Percentiles rank a stretch among this genome's conserved stretches.
Evolutionary conservation across 1,140 invertebrate species (phyloP).

Genomic region (Chrysoperla carnea): DNA sequence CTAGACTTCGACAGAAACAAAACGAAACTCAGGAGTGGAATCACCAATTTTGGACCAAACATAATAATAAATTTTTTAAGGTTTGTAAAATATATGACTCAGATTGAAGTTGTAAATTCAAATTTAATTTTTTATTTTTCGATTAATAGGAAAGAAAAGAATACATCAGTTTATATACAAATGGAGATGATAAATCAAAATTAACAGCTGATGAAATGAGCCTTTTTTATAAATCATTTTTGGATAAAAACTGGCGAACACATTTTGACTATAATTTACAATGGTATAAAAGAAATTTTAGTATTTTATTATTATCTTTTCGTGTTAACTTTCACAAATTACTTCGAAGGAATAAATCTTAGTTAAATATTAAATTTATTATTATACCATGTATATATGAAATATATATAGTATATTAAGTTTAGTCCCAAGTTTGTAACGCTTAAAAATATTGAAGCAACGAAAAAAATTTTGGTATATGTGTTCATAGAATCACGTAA

Average conservation of each 20-base stretch:
- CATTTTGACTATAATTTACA: conserved; percentile 52
- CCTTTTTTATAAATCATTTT: conserved; percentile 64
- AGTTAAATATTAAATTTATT: no score
- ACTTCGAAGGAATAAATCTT: no score
- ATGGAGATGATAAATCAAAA: conserved; percentile 17
- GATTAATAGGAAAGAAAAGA: conserved; percentile 43
- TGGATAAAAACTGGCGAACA: conserved; percentile 54
- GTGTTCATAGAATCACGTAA: no score
- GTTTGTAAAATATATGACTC: conserved; percentile 16
- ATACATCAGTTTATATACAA: conserved; percentile 35
- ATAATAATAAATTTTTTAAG: conserved; percentile 50
- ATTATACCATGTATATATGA: no score
- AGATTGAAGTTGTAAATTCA: background rate
- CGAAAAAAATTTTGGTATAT: no score
- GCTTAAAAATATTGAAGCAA: no score
- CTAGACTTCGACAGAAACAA: conserved; percentile 38
- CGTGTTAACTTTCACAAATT: no score
- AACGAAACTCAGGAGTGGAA: conserved; percentile 61
- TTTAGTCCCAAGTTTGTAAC: no score
- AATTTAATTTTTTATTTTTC: no score
- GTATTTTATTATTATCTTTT: conserved; percentile 21
- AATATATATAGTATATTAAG: no score
- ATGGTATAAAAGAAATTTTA: conserved; percentile 57
- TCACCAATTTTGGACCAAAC: conserved; percentile 59
- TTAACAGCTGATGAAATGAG: conserved; percentile 67